Conservation (phyloP, 1,140 invertebrate genomes). For the Argopecten irradians region DNA sequence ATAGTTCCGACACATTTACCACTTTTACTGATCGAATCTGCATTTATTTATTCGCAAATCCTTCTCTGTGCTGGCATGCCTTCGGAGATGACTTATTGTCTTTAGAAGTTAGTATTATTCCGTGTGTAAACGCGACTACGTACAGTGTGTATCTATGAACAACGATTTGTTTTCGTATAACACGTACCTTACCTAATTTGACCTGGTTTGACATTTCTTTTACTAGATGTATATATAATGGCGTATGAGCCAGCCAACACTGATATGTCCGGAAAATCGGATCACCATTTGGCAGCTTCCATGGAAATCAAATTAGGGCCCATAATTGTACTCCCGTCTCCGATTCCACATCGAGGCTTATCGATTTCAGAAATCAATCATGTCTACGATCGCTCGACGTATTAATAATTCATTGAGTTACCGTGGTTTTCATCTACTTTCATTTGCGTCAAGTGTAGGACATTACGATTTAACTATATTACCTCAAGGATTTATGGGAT, state of each 20-base stretch:
- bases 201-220: not conserved
- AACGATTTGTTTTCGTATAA: not conserved
- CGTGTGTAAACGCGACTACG: not conserved
- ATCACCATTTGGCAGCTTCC: slow-evolving; percentile 20
- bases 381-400: not conserved
- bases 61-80: not conserved
- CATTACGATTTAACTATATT: not conserved
- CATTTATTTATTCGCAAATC: not conserved
- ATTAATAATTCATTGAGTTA: slow-evolving; percentile 13
- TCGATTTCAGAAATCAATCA: slow-evolving; percentile 11
- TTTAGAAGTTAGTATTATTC: not conserved
- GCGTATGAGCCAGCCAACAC: not conserved
- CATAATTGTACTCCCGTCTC: not conserved
- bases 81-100: not conserved
- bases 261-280: not conserved
- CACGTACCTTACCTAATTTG: slow-evolving; percentile 2
- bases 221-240: not conserved
- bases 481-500: not conserved
- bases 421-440: slow-evolving; percentile 8
- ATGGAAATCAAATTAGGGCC: slow-evolving; percentile 10
- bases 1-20: not conserved
- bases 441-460: not conserved
- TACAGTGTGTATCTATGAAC: not conserved
- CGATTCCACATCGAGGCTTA: not conserved
- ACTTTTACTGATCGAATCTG: not conserved